phyloP scores from a whole-genome alignment of 2,797 vertebrate genomes.

The Agapornis canus region DNA sequence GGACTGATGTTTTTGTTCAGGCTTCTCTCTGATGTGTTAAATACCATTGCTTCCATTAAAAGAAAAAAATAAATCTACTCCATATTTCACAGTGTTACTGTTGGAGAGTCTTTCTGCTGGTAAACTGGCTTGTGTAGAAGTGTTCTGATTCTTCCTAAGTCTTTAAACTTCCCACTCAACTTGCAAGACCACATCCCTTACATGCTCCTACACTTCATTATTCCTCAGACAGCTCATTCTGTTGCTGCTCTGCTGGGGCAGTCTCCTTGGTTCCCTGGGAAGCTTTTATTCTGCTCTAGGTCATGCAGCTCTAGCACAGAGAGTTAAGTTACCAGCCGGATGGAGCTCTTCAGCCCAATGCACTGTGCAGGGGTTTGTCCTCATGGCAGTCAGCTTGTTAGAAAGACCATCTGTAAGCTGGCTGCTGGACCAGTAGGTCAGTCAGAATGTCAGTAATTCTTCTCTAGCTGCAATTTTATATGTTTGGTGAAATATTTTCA shows the following conservation, averaged over 20 bases:
- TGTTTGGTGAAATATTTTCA: neutral
- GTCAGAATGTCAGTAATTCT: neutral
- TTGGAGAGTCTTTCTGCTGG: neutral
- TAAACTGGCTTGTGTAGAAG: neutral
- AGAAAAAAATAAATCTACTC: neutral
- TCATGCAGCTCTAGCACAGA: neutral
- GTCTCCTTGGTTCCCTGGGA: neutral
- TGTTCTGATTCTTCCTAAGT: neutral
- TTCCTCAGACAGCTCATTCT: neutral
- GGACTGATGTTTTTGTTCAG: conserved; percentile 12
- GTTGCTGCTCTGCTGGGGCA: neutral
- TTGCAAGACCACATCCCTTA: neutral
- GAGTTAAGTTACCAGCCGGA: neutral
- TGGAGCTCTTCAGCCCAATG: neutral
- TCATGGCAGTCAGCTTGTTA: neutral
- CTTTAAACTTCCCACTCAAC: neutral
- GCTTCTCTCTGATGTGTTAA: conserved; percentile 3
- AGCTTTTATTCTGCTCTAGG: neutral
- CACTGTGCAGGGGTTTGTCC: neutral
- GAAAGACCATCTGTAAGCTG: neutral
- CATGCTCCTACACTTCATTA: neutral
- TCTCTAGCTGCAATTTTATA: neutral
- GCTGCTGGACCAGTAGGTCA: neutral
- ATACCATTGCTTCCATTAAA: conserved; percentile 4
- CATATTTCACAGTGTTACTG: neutral